Evolutionary conservation across 2,888 invertebrate species (phyloP).

Genomic region (Melinaea menophilus): DNA sequence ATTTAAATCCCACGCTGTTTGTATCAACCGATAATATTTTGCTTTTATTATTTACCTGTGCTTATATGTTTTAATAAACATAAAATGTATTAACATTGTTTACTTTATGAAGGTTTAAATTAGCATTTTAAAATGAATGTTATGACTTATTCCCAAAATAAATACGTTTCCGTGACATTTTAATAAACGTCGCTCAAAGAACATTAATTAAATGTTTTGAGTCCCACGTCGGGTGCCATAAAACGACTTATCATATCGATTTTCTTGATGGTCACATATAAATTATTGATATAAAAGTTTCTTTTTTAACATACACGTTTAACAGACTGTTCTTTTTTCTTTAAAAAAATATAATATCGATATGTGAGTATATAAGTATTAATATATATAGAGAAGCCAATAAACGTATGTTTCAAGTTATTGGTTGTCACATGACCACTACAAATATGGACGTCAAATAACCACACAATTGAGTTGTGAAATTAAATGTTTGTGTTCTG

Average conservation of each 20-base stretch:
- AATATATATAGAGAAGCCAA: too few relatives aligned
- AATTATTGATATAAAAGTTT: conserved; percentile 40
- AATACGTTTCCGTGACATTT: conserved; percentile 28
- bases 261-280: conserved; percentile 51
- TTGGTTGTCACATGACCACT: conserved; percentile 4
- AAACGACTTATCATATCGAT: conserved; percentile 45
- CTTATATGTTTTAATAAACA: too few relatives aligned
- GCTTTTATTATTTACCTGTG: too few relatives aligned
- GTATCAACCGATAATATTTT: too few relatives aligned
- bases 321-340: too few relatives aligned
- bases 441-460: conserved; percentile 43
- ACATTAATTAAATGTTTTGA: conserved; percentile 51
- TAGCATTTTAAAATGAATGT: not conserved
- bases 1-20: too few relatives aligned
- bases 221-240: conserved; percentile 48
- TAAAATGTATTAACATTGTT: too few relatives aligned
- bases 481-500: conserved; percentile 59
- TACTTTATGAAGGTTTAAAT: too few relatives aligned
- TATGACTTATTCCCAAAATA: conserved; percentile 9
- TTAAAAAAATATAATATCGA: too few relatives aligned
- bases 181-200: conserved; percentile 38
- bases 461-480: conserved; percentile 45
- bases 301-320: not conserved
- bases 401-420: not conserved
- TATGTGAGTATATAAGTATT: too few relatives aligned